Conservation (phyloP, 2,797 vertebrate species). For the Vespertilio murinus region DNA sequence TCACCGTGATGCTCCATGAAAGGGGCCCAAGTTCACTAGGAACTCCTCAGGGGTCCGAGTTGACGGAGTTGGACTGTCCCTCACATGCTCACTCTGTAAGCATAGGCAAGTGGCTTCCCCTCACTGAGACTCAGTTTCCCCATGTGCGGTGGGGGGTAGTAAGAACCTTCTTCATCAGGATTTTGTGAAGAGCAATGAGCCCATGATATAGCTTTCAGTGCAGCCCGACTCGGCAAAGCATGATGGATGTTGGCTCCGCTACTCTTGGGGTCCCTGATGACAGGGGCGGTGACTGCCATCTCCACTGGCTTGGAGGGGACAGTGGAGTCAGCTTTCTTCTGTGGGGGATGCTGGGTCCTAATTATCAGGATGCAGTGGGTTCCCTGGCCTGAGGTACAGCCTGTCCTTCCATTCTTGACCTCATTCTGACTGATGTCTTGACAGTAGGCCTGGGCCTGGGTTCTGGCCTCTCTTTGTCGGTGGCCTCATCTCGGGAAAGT, state of each 20-base stretch:
- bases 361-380: background rate
- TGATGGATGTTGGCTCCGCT: background rate
- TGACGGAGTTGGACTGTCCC: background rate
- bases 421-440: background rate
- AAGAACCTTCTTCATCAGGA: background rate
- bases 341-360: background rate
- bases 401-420: background rate
- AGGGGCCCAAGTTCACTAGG: background rate
- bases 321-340: background rate
- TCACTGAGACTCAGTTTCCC: background rate
- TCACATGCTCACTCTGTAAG: background rate
- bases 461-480: slow-evolving; percentile 43
- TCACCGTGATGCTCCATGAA: background rate
- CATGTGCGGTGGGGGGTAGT: too few species aligned
- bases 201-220: background rate
- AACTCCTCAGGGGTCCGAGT: background rate
- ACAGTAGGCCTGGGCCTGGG: background rate
- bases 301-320: background rate
- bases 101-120: background rate
- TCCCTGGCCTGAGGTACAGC: background rate
- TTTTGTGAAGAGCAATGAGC: background rate
- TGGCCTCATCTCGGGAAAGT: slow-evolving; percentile 33
- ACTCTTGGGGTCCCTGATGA: background rate
- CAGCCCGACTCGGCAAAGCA: background rate
- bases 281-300: background rate